Percentiles rank a stretch among this genome's conserved stretches.
Evolutionary conservation across 2,113 vertebrate species (phyloP).

Genomic region (Oplegnathus fasciatus): DNA sequence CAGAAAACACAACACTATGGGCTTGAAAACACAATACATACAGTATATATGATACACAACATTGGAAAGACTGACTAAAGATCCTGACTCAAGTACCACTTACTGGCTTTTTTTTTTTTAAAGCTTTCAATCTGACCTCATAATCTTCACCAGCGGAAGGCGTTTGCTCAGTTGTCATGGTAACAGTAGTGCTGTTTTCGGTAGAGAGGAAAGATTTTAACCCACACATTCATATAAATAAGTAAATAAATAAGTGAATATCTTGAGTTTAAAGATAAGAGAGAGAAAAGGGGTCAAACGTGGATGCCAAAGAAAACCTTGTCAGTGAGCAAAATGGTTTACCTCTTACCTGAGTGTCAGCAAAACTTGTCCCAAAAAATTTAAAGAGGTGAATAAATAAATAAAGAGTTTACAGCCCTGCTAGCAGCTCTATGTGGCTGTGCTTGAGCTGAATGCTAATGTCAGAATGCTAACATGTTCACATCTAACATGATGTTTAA

Average conservation of each 20-base stretch:
- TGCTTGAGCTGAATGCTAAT: not conserved
- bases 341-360: too few relatives aligned
- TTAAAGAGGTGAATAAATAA: not conserved
- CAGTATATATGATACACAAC: not conserved
- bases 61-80: not conserved
- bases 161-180: not conserved
- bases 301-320: not conserved
- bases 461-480: not conserved
- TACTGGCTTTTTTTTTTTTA: too few relatives aligned
- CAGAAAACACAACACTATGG: not conserved
- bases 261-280: not conserved
- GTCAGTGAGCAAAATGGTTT: not conserved
- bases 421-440: not conserved
- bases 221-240: not conserved
- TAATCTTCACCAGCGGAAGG: too few relatives aligned
- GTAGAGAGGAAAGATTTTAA: not conserved
- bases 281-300: not conserved
- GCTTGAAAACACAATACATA: not conserved
- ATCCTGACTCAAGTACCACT: not conserved
- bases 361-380: too few relatives aligned
- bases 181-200: not conserved
- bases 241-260: not conserved
- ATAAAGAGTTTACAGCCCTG: not conserved
- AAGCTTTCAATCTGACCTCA: not conserved
- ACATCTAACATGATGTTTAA: not conserved